Percentiles rank a stretch among this genome's conserved stretches.
These are phyloP conservation scores for Hydrotaea cyrtoneurina DNA, from an alignment of 2,888 invertebrate species.

Conservation along the genomic window DNA sequence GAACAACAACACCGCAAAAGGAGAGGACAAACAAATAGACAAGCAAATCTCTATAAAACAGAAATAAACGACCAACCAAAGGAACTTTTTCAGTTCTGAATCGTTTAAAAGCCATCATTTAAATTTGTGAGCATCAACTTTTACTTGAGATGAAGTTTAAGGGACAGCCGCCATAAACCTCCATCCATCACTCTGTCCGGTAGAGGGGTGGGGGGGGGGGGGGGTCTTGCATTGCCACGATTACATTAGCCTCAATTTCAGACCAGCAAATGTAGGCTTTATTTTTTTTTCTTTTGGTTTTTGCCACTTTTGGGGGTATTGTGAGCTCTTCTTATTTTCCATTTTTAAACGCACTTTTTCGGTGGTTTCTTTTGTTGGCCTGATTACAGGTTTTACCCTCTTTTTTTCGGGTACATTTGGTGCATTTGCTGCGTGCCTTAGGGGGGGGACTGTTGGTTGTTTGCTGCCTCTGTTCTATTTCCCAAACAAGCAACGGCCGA, in stretches of 20 bases:
- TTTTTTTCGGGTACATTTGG: background rate
- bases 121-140: background rate
- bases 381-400: background rate
- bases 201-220: background rate
- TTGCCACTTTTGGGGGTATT: background rate
- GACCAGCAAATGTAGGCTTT: background rate
- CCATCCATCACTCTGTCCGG: background rate
- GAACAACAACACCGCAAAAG: background rate
- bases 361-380: slow-evolving; percentile 12
- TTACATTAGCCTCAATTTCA: slow-evolving; percentile 25
- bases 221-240: background rate
- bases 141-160: background rate
- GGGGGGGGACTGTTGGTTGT: background rate
- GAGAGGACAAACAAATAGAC: background rate
- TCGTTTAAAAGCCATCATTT: background rate
- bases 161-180: background rate
- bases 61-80: background rate
- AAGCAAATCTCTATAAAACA: background rate
- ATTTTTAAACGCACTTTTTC: slow-evolving; percentile 33
- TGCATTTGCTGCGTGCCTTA: slow-evolving; percentile 2
- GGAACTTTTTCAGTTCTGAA: background rate
- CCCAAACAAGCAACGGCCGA: too few species aligned
- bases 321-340: background rate
- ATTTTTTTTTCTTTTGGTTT: background rate
- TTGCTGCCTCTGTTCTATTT: background rate